Evolutionary conservation across 23 tunicate species (phyloP), one percentile per base, ranked within the genome.

Genomic region (Styela plicata): DNA sequence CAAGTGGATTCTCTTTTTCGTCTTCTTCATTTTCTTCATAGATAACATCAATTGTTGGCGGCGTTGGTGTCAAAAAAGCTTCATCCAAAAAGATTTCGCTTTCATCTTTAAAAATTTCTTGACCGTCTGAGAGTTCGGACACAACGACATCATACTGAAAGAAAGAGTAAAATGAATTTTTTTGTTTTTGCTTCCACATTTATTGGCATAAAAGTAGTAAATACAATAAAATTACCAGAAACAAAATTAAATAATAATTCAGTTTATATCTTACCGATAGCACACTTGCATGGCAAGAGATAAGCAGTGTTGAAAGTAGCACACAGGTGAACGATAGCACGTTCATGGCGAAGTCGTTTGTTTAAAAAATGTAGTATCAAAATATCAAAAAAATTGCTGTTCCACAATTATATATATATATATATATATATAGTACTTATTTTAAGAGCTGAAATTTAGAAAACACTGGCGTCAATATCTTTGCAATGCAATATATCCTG

Each of bases 101-200:
- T 53, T 76, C 81, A 1, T 37, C 64, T 23, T 20, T 53, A 20
- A 36, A 21, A 24, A 53, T 27, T 76, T 76, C 33, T 24, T 76
- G 36, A 33, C 31, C 66, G 65, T 53, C 81, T 21, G 37, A 24
- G 13, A 76, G 31, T 52, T 76, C 66, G 37, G 81, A 44, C 22
- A 44, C 37, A 33, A 24, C 29, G 31, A 76, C 53, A 0, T 76
- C 81, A 53, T 36, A 76, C 81, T 76, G 81, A 25, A 76, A 76
- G 5, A 36, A 33, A 53, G 7, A 73, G 26, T 24, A 23, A 57
- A 57, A 57, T 57, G 20, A 57, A 18, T 57, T 57, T 18, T 57
- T 57, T n/a, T n/a, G n/a, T n/a, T n/a, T n/a, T n/a, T n/a, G n/a
- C n/a, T n/a, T n/a, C n/a, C n/a, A n/a, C n/a, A n/a, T n/a, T n/a